These are phyloP conservation scores for Galendromus occidentalis DNA, from an alignment of 1,140 invertebrate genomes.

Conservation along the genomic window DNA sequence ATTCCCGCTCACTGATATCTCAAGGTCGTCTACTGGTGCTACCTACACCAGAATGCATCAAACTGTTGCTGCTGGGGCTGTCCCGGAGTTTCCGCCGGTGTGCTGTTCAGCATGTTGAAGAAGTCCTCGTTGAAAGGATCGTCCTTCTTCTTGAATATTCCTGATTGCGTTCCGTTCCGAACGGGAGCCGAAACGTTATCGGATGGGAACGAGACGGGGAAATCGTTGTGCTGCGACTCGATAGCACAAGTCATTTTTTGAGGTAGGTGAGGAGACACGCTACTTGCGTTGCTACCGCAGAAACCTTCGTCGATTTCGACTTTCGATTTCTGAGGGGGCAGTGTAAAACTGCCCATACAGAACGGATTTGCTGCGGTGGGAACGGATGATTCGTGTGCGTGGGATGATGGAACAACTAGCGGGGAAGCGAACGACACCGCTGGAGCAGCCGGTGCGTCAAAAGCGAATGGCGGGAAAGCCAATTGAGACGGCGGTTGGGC, in stretches of 20 bases:
- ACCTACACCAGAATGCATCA: constrained; percentile 8
- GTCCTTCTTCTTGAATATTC: constrained; percentile 1
- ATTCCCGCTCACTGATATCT: too few relatives aligned
- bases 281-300: constrained; percentile 5
- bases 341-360: constrained; percentile 4
- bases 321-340: not conserved
- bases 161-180: not conserved
- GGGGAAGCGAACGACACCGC: constrained; percentile 2
- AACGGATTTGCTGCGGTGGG: constrained; percentile 9
- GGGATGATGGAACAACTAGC: not conserved
- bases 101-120: constrained; percentile 9
- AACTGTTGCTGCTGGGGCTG: not conserved
- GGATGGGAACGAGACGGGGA: too few relatives aligned
- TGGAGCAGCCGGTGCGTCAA: not conserved
- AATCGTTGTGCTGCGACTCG: not conserved
- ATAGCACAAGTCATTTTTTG: not conserved
- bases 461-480: constrained; percentile 1
- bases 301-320: constrained; percentile 3
- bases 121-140: constrained; percentile 9
- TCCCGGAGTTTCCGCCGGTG: not conserved
- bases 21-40: not conserved
- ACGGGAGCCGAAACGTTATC: too few relatives aligned
- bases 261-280: constrained; percentile 4
- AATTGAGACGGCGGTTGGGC: not conserved
- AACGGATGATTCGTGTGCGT: not conserved